Conservation (phyloP, 2,113 vertebrate genomes). For the Suricata suricatta region DNA sequence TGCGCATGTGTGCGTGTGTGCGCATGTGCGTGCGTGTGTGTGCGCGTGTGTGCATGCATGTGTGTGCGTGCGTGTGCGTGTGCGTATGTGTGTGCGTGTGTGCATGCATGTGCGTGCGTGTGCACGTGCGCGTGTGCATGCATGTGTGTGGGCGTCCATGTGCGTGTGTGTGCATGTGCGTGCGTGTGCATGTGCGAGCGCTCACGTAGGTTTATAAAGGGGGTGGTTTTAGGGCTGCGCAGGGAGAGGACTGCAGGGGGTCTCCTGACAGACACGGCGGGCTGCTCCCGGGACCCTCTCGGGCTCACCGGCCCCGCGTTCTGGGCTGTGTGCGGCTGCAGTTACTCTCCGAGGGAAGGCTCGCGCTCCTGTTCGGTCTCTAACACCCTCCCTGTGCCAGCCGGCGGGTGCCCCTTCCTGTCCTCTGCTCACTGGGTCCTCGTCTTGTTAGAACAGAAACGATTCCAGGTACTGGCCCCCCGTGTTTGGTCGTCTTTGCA, state of each 20-base stretch:
- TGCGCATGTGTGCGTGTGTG: no score
- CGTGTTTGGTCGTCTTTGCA: background rate
- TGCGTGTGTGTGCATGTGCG: no score
- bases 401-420: background rate
- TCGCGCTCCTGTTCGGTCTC: background rate
- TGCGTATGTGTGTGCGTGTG: no score
- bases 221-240: no score
- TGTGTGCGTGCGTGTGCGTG: no score
- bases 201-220: no score
- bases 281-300: background rate
- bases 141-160: no score
- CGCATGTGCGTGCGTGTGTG: no score
- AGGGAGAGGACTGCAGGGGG: background rate
- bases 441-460: background rate
- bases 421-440: background rate
- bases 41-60: no score
- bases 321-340: accelerated
- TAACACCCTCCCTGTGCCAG: background rate
- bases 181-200: no score
- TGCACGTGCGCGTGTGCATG: no score
- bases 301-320: accelerated
- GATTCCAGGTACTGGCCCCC: background rate
- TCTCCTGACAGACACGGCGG: background rate
- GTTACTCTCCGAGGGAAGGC: background rate
- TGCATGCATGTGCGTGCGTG: accelerated